These are phyloP conservation scores for Erythrocercus mccallii DNA, from an alignment of 2,113 vertebrate genomes.

Conservation along the genomic window DNA sequence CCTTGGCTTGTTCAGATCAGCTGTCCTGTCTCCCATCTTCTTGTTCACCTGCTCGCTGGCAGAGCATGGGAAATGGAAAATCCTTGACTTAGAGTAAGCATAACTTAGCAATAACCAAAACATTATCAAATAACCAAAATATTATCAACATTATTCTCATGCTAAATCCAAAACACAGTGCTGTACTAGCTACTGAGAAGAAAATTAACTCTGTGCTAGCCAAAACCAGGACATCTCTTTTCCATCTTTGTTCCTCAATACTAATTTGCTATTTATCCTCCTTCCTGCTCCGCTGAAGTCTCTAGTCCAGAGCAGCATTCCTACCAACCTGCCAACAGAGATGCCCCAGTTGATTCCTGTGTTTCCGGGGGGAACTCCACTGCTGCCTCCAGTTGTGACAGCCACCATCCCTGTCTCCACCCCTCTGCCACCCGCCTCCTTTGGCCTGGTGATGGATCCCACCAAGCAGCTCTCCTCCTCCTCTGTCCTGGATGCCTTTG, in stretches of 20 bases:
- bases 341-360: slow-evolving; percentile 81
- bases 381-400: slow-evolving; percentile 79
- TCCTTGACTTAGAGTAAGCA: not conserved
- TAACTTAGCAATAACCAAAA: not conserved
- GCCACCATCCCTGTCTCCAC: slow-evolving; percentile 78
- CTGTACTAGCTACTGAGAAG: not conserved
- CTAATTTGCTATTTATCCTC: not conserved
- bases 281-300: slow-evolving; percentile 35
- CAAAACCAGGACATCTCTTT: not conserved
- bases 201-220: not conserved
- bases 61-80: not conserved
- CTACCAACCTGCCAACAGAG: slow-evolving; percentile 83
- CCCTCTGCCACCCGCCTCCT: slow-evolving; percentile 77
- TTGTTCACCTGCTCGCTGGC: not conserved
- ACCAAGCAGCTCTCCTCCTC: slow-evolving; percentile 76
- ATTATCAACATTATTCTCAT: not conserved
- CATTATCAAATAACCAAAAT: no score
- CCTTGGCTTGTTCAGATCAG: not conserved
- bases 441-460: slow-evolving; percentile 77
- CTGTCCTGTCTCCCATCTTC: not conserved
- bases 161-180: not conserved
- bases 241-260: not conserved
- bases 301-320: slow-evolving; percentile 81
- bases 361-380: slow-evolving; percentile 72
- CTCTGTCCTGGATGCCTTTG: slow-evolving; percentile 82